Conservation (phyloP, 2,797 vertebrate species). For the Poeciliopsis paucimaculata region DNA sequence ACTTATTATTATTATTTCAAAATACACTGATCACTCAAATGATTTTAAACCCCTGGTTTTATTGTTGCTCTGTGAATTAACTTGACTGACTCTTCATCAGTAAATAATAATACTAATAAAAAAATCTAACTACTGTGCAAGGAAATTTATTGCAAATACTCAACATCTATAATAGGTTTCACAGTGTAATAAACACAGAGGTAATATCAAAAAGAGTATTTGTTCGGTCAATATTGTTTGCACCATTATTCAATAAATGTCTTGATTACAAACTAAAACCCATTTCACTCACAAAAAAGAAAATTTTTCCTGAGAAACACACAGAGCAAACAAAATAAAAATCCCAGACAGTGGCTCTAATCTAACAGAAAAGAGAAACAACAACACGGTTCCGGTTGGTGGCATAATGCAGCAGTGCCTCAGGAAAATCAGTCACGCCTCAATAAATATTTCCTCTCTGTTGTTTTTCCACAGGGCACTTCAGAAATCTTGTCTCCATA, state of each 20-base stretch:
- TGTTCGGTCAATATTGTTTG: not conserved
- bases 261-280: not conserved
- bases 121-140: not conserved
- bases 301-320: not conserved
- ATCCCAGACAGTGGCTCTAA: slow-evolving; percentile 17
- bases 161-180: not conserved
- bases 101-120: not conserved
- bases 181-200: not conserved
- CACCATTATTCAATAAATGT: not conserved
- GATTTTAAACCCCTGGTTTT: slow-evolving; percentile 6
- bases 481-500: slow-evolving; percentile 16
- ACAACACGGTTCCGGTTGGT: slow-evolving; percentile 4
- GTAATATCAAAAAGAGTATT: not conserved
- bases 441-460: slow-evolving; percentile 39
- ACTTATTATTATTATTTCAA: not conserved
- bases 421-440: slow-evolving; percentile 29
- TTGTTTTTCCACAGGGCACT: slow-evolving; percentile 32
- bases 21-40: not conserved
- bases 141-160: not conserved
- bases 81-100: slow-evolving; percentile 4
- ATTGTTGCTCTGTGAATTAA: not conserved
- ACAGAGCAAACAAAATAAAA: slow-evolving; percentile 2
- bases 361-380: slow-evolving; percentile 7
- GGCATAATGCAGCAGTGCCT: slow-evolving; percentile 17
- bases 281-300: not conserved